Evolutionary conservation across 1,140 invertebrate species (phyloP), one percentile per base, ranked within the genome.

Genomic region (Diploscapter pachys): DNA sequence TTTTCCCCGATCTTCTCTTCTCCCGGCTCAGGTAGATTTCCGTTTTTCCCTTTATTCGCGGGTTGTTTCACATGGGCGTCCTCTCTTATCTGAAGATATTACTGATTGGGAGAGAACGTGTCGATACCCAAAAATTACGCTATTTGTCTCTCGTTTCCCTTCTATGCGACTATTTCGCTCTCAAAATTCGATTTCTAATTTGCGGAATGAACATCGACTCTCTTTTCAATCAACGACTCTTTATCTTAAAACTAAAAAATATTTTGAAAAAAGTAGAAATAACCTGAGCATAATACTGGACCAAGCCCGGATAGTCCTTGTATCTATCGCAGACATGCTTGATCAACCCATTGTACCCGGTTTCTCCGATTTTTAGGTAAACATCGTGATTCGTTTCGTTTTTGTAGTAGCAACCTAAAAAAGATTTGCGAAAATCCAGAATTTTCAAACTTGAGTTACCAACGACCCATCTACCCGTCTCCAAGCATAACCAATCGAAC

Each of bases 401-500:
- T 65, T 82, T 76, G 59, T 83, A 84, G 62, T 82, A 84, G 65
- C 83, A 84, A 2, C 83, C 83, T 84, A 9, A 63, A 79, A 79
- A 53, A 67, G 63, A 8, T 3, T 9, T 64, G 5, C 65, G 0
- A 54, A 13, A 62, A 5, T 11, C 11, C 3, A 0, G 62, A 54
- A 62, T 68, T 50, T 61, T 4, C 50, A 31, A 53, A 4, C 66
- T 3, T 52, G 49, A 56, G 11, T 65, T 66, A 84, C 83, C 83
- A 53, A 62, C 82, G 5, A 84, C 83, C 83, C 82, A 83, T 67
- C 82, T 63, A n/a, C 83, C 83, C 13, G 83, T 82, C 8, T 82
- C 82, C 11, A 84, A 56, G 75, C 83, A 84, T 13, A 84, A 61
- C 83, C 84, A 85, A 55, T 84, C 75, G 61, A 85, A 84, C 56